phyloP scores from a whole-genome alignment of 1,140 invertebrate genomes.

The Brachionus rubens region DNA sequence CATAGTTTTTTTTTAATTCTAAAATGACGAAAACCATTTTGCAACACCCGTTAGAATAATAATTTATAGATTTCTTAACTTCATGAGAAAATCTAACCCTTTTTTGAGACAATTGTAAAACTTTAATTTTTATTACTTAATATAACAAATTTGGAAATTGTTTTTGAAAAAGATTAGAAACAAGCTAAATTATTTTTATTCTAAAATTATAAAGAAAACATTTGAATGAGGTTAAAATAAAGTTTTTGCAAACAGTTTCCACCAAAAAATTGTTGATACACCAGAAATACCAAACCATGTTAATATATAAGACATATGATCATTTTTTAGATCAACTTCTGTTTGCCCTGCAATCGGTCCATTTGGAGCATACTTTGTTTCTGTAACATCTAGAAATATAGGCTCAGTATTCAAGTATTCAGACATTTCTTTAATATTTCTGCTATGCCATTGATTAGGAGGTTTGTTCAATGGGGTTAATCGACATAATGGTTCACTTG shows the following conservation, averaged over 20 bases:
- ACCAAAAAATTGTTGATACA: neutral
- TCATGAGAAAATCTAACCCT: no score
- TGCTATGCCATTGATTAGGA: slow-evolving; percentile 60
- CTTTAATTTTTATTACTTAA: no score
- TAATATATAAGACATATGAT: slow-evolving; percentile 83
- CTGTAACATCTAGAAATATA: slow-evolving; percentile 75
- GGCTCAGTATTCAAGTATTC: slow-evolving; percentile 67
- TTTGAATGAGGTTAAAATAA: neutral
- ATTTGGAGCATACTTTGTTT: slow-evolving; percentile 60
- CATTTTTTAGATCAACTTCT: slow-evolving; percentile 76
- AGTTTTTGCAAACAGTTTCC: slow-evolving; percentile 7
- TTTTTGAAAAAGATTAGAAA: no score
- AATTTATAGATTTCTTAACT: no score
- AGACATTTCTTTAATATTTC: slow-evolving; percentile 78
- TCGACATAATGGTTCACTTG: slow-evolving; percentile 65
- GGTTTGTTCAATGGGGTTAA: slow-evolving; percentile 64
- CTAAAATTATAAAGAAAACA: no score
- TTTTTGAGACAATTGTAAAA: no score
- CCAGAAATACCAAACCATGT: slow-evolving; percentile 72
- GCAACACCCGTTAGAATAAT: no score
- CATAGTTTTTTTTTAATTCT: no score
- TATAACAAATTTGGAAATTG: no score
- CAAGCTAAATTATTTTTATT: no score
- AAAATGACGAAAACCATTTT: no score
- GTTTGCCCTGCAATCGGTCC: slow-evolving; percentile 87